Percentiles rank a stretch among this genome's conserved stretches.
Evolutionary conservation across 2,888 invertebrate species (phyloP).

Genomic region (Oligia strigilis): DNA sequence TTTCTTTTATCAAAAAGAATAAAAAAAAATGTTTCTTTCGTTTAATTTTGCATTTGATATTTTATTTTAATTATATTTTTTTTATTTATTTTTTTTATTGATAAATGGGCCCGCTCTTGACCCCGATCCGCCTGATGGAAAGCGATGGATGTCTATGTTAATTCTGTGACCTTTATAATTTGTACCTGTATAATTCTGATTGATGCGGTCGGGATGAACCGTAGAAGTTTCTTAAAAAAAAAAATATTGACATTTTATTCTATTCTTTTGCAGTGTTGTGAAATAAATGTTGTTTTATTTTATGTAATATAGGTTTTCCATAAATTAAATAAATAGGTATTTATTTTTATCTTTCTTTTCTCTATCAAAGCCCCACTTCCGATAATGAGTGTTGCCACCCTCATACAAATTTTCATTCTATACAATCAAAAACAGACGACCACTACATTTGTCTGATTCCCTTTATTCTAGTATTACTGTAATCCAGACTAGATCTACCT

Average conservation of each 20-base stretch:
- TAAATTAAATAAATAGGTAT: neutral
- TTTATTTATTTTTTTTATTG: too few species aligned
- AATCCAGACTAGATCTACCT: conserved; percentile 46
- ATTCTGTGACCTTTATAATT: neutral
- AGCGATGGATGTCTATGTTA: too few species aligned
- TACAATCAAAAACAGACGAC: conserved; percentile 9
- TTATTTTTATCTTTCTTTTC: neutral
- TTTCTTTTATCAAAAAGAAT: too few species aligned
- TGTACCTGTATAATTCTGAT: neutral
- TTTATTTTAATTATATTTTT: too few species aligned
- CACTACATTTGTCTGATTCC: conserved; percentile 36
- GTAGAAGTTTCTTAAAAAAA: too few species aligned
- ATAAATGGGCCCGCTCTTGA: too few species aligned
- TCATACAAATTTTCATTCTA: neutral
- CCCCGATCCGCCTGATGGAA: too few species aligned
- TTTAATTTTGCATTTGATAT: too few species aligned
- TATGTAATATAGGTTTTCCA: too few species aligned
- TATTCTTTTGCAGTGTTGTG: neutral
- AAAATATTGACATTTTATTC: neutral
- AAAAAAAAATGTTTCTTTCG: too few species aligned
- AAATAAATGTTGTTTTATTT: neutral
- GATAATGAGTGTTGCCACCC: neutral
- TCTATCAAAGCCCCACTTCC: neutral
- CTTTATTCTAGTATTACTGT: too few species aligned
- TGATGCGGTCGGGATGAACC: too few species aligned